Evolutionary conservation across 2,113 vertebrate genomes (phyloP), one percentile per base, ranked within the genome.

Genomic region (Ophthalmolycus amberensis): DNA sequence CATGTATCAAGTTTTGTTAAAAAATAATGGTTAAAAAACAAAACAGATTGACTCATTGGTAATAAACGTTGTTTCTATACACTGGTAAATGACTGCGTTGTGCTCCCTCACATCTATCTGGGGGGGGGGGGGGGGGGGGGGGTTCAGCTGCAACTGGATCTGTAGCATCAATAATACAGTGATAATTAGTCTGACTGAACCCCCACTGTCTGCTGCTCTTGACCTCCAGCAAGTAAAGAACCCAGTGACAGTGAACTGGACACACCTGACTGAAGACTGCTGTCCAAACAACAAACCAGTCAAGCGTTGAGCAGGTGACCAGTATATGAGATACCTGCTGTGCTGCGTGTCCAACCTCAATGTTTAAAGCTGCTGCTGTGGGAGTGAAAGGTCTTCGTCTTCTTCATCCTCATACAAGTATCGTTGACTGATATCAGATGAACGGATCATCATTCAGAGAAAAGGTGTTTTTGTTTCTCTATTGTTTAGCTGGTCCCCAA

Each of bases 91-190:
- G 22, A 0, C 59, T 54, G 32, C 22, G 42, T 16, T 38, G 73
- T 58, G 52, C 71, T 46, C 6, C 62, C 25, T 20, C 52, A 14
- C 25, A 56, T 63, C 14, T 27, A 6, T 64, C 54, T 32, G 70
- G 59, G 58, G 87, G 71, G 75, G 58, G 87, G 75, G 71, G 58
- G 87, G n/a, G 75, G 75, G 25, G 29, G 29, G 29, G 58, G 87
- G 75, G 75, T 62, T 79, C 72, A 44, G 71, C 75, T 80, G 91
- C 46, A 85, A 90, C 83, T 27, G 38, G 83, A 92, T 81, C 88
- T 77, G 54, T 37, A 70, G 4, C 86, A 94, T 94, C 71, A 92
- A 91, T 93, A 89, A 92, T 90, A 83, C 78, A 93, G 82, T 46
- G 79, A 85, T 80, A 54, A 75, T 84, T 73, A 87, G 75, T 62